Base-by-base conservation (phyloP, 2,113 vertebrate genomes). In the Conger conger region DNA sequence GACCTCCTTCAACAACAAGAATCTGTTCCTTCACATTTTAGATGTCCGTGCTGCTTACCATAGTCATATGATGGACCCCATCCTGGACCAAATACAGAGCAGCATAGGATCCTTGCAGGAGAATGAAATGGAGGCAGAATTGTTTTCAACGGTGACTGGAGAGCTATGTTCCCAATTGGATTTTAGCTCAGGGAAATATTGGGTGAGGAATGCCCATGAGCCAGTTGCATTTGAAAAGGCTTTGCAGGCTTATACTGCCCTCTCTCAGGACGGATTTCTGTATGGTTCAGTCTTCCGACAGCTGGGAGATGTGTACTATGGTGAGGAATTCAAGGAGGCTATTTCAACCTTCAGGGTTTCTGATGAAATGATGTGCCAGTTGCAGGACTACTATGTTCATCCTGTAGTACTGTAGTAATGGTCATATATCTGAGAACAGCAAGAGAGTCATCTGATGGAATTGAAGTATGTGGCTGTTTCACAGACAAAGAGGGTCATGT, bases 371-470 rank as follows among this genome's bases (percentile, higher is more conserved):
- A 0, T 57, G 40, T 81, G 87, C 82, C 92, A 96, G 82, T 91
- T 97, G 89, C 88, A 96, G 86, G 94, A 94, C 79, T 96, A 96
- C 88, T 93, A 85, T 42, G 92, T 97, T 86, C 96, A 97, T 80
- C 96, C 96, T 57, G 94, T 97, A 68, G 85, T 97, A 82, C 90
- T 97, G 0, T 96, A 97, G 95, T 97, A 89, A 96, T 97, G 96
- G 88, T 95, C 83, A 90, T n/a, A n/a, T n/a, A n/a, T n/a, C n/a
- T n/a, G n/a, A n/a, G n/a, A n/a, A n/a, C n/a, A n/a, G n/a, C n/a
- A n/a, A n/a, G n/a, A n/a, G n/a, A n/a, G n/a, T n/a, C n/a, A n/a
- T n/a, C n/a, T n/a, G n/a, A n/a, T n/a, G n/a, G n/a, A n/a, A n/a
- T n/a, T n/a, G n/a, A n/a, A n/a, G n/a, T n/a, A n/a, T n/a, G n/a